A percentile compares a stretch with the other conserved stretches of the same genome.
These are phyloP conservation scores for Archaeoteleia sp. DNA, from an alignment of 2,888 invertebrate species.

Conservation along the genomic window DNA sequence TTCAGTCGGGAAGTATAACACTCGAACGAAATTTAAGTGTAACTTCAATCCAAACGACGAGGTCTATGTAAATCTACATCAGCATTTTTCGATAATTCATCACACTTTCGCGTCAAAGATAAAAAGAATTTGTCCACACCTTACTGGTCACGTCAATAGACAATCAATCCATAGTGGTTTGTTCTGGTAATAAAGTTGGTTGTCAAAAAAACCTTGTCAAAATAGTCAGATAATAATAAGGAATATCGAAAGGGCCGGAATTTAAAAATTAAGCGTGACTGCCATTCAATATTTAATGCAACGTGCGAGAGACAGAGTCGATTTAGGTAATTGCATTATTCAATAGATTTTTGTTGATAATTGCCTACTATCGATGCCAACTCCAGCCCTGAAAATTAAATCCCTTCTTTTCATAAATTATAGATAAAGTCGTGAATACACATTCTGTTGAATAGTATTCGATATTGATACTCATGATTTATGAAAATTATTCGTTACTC, in stretches of 20 bases:
- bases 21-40: slow-evolving; percentile 29
- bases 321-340: neutral
- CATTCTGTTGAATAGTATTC: neutral
- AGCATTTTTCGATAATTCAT: slow-evolving; percentile 32
- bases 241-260: too few relatives aligned
- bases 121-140: slow-evolving; percentile 5
- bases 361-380: neutral
- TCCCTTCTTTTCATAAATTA: slow-evolving; percentile 3
- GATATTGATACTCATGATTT: neutral
- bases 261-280: too few relatives aligned
- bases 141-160: slow-evolving; percentile 6
- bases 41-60: slow-evolving; percentile 8
- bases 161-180: slow-evolving; percentile 37
- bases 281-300: too few relatives aligned
- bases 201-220: too few relatives aligned
- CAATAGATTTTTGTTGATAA: slow-evolving; percentile 8
- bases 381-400: slow-evolving; percentile 2
- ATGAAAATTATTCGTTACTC: too few relatives aligned
- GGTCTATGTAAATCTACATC: slow-evolving; percentile 17
- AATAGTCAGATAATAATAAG: too few relatives aligned
- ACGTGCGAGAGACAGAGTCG: neutral
- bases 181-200: too few relatives aligned
- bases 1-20: slow-evolving; percentile 10
- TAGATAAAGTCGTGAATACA: neutral
- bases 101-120: slow-evolving; percentile 7